These are phyloP conservation scores for Caenorhabditis elegans DNA, from an alignment of 1,140 invertebrate genomes.

Conservation along the genomic window DNA sequence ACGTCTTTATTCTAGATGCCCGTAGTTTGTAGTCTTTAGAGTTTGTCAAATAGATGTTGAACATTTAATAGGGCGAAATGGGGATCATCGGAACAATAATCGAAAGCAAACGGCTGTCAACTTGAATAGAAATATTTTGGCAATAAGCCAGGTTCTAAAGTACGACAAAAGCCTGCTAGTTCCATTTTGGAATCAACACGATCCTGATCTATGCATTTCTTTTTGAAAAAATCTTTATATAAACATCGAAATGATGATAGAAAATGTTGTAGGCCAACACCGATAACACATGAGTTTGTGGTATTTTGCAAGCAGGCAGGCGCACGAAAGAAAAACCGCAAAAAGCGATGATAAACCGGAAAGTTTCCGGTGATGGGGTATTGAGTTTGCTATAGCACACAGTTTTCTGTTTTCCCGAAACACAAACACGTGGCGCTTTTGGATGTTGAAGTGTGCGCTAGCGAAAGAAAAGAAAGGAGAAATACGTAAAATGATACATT, in stretches of 20 bases:
- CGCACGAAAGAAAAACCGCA: not conserved
- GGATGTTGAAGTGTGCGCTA: not conserved
- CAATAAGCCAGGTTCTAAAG: not conserved
- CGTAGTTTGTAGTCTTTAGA: too few relatives aligned
- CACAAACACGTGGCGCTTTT: not conserved
- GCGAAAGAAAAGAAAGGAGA: not conserved
- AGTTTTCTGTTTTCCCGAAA: too few relatives aligned
- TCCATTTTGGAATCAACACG: too few relatives aligned
- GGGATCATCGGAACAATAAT: constrained; percentile 3
- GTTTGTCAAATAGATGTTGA: too few relatives aligned
- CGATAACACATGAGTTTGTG: not conserved
- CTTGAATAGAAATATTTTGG: not conserved
- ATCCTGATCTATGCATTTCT: not conserved
- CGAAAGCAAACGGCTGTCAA: not conserved
- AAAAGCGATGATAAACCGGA: not conserved
- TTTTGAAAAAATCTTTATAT: not conserved
- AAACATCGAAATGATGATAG: too few relatives aligned
- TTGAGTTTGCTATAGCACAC: not conserved
- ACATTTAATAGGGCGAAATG: too few relatives aligned
- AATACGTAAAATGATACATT: constrained; percentile 3
- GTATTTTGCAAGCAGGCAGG: not conserved
- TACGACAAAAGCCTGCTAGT: too few relatives aligned
- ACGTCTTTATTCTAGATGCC: too few relatives aligned
- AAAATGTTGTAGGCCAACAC: not conserved
- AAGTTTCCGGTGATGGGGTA: constrained; percentile 2